Conservation (phyloP, 2,113 vertebrate genomes). For the Brachypodius melanocephalos region DNA sequence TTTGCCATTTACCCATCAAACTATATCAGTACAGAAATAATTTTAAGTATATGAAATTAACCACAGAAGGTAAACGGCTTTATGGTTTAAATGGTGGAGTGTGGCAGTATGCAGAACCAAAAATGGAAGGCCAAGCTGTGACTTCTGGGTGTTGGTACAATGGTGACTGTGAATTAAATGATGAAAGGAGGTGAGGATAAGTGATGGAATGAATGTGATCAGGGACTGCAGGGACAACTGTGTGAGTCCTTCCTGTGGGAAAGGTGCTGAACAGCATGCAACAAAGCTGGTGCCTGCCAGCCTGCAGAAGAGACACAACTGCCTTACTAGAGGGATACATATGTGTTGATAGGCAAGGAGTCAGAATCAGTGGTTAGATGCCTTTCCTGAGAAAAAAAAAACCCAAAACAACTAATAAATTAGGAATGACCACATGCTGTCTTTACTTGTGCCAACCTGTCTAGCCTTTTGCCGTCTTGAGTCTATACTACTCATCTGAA, state of each 20-base stretch:
- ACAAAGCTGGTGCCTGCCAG: not conserved
- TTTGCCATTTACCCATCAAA: not conserved
- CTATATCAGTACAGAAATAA: not conserved
- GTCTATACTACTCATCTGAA: not conserved
- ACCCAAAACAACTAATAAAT: not conserved
- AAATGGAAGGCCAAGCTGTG: not conserved
- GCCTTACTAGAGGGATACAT: rapidly evolving
- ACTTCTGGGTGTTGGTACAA: not conserved
- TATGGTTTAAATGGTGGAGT: not conserved
- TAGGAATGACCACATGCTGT: not conserved
- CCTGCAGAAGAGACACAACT: not conserved
- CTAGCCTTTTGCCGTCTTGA: not conserved
- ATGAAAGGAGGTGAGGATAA: not conserved
- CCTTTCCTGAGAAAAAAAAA: not conserved
- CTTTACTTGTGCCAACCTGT: not conserved
- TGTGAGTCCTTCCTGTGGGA: not conserved
- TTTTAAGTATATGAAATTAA: not conserved
- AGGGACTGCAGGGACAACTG: not conserved
- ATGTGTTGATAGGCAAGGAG: not conserved
- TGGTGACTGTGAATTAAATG: not conserved
- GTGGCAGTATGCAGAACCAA: not conserved
- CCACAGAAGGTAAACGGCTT: not conserved
- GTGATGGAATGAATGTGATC: not conserved
- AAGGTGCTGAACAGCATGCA: not conserved
- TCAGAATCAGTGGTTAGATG: not conserved